phyloP scores from a whole-genome alignment of 92 coral and sea anemone species.

The Palythoa grandiflora region DNA sequence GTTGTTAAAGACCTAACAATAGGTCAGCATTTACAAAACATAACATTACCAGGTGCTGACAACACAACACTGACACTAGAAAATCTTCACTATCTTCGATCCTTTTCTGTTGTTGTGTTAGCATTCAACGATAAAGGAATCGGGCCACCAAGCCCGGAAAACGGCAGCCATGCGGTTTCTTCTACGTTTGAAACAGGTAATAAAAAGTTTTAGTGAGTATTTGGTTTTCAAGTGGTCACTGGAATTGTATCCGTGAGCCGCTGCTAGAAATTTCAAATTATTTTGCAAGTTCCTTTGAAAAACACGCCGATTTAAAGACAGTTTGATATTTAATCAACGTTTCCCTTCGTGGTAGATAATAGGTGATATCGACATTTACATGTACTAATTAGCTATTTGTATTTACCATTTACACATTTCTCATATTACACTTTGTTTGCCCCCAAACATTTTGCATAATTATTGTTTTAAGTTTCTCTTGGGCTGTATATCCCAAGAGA shows the following conservation, averaged over 20 bases:
- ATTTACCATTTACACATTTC: too few species aligned
- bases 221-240: not conserved
- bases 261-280: not conserved
- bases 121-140: constrained; percentile 29
- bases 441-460: too few species aligned
- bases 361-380: too few species aligned
- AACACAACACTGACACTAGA: not conserved
- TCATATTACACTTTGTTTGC: too few species aligned
- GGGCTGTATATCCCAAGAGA: too few species aligned
- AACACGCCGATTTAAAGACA: too few species aligned
- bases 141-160: constrained; percentile 1
- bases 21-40: constrained; percentile 1
- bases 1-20: constrained; percentile 10
- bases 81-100: constrained; percentile 8
- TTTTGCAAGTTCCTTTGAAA: not conserved
- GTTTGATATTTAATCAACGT: not conserved
- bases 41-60: not conserved
- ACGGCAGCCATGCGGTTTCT: not conserved
- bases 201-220: not conserved
- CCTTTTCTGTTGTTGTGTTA: constrained; percentile 16
- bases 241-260: not conserved
- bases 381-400: too few species aligned
- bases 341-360: not conserved
- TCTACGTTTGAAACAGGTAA: constrained; percentile 27
- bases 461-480: too few species aligned